Evolutionary conservation across 1,140 invertebrate genomes (phyloP), one percentile per base, ranked within the genome.

Genomic region (Drosophila pallidifrons): DNA sequence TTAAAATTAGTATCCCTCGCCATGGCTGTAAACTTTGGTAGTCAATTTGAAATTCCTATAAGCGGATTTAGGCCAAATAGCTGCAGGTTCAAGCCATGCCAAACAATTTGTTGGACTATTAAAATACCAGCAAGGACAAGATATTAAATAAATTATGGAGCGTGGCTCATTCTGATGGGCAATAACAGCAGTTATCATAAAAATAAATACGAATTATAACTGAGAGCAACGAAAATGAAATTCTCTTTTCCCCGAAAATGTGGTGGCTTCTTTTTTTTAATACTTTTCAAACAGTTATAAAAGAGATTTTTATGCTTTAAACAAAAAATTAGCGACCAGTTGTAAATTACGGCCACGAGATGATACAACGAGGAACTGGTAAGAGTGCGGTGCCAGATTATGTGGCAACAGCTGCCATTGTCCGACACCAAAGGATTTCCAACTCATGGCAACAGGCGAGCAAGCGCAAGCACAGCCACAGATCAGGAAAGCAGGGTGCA

Each of bases 341-440:
- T 71, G 55, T 55, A n/a, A 58, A 72, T 65, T 51, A 41, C 49
- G 35, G 41, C 46, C 3, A n/a, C 38, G 3, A 30, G 7, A 2
- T 7, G 1, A 2, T 1, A 20, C 6, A 54, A 30, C 8, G 30
- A 32, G 5, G 6, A 7, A 8, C 30, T 32, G 30, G 30, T 15
- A 55, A 35, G 11, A 7, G 20, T 35, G 41, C 10, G 30, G 13
- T 30, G 58, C 8, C 58, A 68, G 80, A 76, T 80, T 79, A 77
- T 87, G 83, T 77, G 77, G 77, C 80, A 88, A 77, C 83, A 87
- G 80, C 79, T 82, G 83, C 54, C 60, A 51, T 52, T 54, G 77
- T 63, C 58, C 67, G 41, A 51, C 49, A 49, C 52, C 60, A 82
- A 77, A 75, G 79, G 82, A 86, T 88, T 86, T 82, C 8, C 69